Percentiles rank a stretch among this genome's conserved stretches.
Conservation (phyloP, 2,797 vertebrate species). For the Sebastes reedi region DNA sequence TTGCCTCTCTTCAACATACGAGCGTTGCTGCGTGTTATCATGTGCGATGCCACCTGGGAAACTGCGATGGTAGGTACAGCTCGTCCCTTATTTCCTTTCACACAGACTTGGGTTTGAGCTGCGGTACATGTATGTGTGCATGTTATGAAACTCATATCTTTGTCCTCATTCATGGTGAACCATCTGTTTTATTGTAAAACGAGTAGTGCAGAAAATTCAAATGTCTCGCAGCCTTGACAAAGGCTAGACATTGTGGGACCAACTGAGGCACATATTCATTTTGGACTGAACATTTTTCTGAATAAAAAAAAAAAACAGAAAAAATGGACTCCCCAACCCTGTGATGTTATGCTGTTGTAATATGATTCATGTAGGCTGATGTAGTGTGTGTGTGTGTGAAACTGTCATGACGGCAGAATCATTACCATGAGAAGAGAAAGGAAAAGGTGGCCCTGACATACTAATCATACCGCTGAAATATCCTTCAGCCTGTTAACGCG, state of each 20-base stretch:
- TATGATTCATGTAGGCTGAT: not conserved
- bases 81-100: not conserved
- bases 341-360: not conserved
- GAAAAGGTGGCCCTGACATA: not conserved
- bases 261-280: constrained; percentile 45
- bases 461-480: constrained; percentile 6
- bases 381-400: not conserved
- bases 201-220: constrained; percentile 33
- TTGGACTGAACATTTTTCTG: constrained; percentile 41
- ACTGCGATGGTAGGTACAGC: not conserved
- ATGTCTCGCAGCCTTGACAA: constrained; percentile 29
- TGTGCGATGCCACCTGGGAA: constrained; percentile 19
- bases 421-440: not conserved
- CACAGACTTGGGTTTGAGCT: not conserved
- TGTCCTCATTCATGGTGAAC: constrained; percentile 18
- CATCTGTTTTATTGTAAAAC: constrained; percentile 43
- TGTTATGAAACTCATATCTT: constrained; percentile 21
- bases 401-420: not conserved
- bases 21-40: constrained; percentile 16
- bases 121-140: not conserved
- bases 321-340: not conserved
- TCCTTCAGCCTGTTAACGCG: not conserved
- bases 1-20: not conserved
- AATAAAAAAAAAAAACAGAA: constrained; percentile 35
- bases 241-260: constrained; percentile 40